phyloP scores from a whole-genome alignment of 1,140 invertebrate genomes.

The Lethocerus indicus region DNA sequence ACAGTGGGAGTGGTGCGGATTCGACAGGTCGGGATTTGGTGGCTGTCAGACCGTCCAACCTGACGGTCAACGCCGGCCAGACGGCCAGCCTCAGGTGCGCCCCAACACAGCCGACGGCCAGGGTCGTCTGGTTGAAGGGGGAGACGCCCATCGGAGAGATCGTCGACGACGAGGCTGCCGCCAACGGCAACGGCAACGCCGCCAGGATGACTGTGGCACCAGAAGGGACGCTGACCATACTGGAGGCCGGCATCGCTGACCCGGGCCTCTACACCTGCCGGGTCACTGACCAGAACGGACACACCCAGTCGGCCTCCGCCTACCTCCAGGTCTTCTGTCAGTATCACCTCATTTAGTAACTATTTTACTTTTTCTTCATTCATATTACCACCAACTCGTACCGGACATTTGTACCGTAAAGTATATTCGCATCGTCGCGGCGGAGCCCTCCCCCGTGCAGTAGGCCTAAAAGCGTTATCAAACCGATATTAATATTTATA shows the following conservation, averaged over 20 bases:
- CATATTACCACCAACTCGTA: too few species aligned
- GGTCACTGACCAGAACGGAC: constrained; percentile 61
- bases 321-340: constrained; percentile 91
- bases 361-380: too few species aligned
- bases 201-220: constrained; percentile 36
- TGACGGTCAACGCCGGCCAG: constrained; percentile 71
- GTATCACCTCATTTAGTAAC: too few species aligned
- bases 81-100: constrained; percentile 66
- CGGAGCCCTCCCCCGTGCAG: too few species aligned
- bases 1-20: too few species aligned
- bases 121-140: constrained; percentile 52
- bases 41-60: constrained; percentile 69
- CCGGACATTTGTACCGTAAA: too few species aligned
- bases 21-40: constrained; percentile 68
- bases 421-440: too few species aligned
- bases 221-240: constrained; percentile 61
- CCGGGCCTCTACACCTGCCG: constrained; percentile 79
- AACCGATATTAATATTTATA: too few species aligned
- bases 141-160: constrained; percentile 38
- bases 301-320: constrained; percentile 67
- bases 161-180: constrained; percentile 16
- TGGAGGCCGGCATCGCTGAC: constrained; percentile 58
- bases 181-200: too few species aligned
- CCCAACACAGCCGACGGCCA: constrained; percentile 41
- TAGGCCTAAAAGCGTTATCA: too few species aligned